A percentile compares a stretch with the other conserved stretches of the same genome.
Evolutionary conservation across 35 echinoderm and acorn worm genomes (phyloP).

Genomic region (Stichopus chloronotus): DNA sequence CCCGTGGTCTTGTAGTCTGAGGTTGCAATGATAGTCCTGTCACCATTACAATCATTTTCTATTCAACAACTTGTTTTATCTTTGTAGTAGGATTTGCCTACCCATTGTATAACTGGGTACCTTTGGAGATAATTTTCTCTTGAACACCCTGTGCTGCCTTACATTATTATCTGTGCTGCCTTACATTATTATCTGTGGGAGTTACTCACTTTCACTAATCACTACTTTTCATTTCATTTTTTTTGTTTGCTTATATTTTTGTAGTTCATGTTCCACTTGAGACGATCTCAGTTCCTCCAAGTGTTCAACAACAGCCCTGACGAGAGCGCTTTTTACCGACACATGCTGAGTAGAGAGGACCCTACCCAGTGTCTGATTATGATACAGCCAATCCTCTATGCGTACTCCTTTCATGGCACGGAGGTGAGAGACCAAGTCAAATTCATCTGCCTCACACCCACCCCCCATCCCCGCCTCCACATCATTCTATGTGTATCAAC

Average conservation of each 20-base stretch:
- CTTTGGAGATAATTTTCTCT: too few species aligned
- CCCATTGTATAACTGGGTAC: too few species aligned
- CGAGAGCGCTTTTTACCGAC: slow-evolving; percentile 95
- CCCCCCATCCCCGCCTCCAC: not conserved
- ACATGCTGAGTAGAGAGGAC: slow-evolving; percentile 90
- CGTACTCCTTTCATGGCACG: slow-evolving; percentile 87
- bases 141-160: too few species aligned
- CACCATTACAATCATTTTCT: too few species aligned
- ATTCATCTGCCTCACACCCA: not conserved
- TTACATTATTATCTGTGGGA: too few species aligned
- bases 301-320: slow-evolving; percentile 99
- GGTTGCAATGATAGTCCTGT: too few species aligned
- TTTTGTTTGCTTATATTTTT: not conserved
- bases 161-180: too few species aligned
- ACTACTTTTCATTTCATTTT: too few species aligned
- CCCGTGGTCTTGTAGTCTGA: too few species aligned
- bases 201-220: too few species aligned
- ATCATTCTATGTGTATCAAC: not conserved
- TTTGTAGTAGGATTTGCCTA: too few species aligned
- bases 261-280: slow-evolving; percentile 98
- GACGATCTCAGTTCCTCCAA: slow-evolving; percentile 97
- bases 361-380: slow-evolving; percentile 94
- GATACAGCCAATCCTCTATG: slow-evolving; percentile 95
- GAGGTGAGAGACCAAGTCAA: slow-evolving; percentile 63
- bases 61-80: too few species aligned